Evolutionary conservation across 2,113 vertebrate species (phyloP).

Genomic region (Synchiropus splendidus): DNA sequence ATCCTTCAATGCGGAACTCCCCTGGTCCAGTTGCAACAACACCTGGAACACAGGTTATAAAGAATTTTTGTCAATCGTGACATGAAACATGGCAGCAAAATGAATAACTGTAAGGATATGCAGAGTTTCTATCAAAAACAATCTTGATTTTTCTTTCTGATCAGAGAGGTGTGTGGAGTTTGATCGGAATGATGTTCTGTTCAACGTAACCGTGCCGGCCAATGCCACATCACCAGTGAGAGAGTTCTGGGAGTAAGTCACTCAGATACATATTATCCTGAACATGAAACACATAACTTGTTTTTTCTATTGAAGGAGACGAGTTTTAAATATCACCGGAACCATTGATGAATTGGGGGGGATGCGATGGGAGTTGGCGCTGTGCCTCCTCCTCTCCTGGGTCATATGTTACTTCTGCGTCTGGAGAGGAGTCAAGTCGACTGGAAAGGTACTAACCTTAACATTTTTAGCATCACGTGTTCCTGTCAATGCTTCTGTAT

Average conservation of each 20-base stretch:
- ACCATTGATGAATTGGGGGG: constrained; percentile 73
- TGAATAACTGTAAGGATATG: too few relatives aligned
- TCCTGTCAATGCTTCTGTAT: too few relatives aligned
- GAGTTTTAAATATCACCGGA: constrained; percentile 71
- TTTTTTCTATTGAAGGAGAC: constrained; percentile 41
- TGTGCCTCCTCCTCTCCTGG: constrained; percentile 75
- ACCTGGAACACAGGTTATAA: constrained; percentile 93
- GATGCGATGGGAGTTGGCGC: constrained; percentile 70
- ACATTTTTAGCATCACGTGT: too few relatives aligned
- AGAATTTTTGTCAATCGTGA: constrained; percentile 30
- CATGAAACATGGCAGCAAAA: background rate
- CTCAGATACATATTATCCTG: background rate
- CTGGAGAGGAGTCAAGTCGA: constrained; percentile 79
- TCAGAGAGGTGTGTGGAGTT: constrained; percentile 79
- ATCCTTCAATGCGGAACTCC: constrained; percentile 78
- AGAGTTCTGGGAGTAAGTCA: constrained; percentile 99
- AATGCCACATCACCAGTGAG: constrained; percentile 82
- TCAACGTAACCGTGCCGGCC: constrained; percentile 47
- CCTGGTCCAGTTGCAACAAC: constrained; percentile 83
- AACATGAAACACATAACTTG: background rate
- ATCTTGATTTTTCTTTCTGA: constrained; percentile 8
- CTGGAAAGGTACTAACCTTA: constrained; percentile 68
- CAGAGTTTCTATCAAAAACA: too few relatives aligned
- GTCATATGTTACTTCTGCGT: constrained; percentile 80
- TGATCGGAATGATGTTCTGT: constrained; percentile 29